phyloP scores from a whole-genome alignment of 2,797 vertebrate genomes.

The Megaceryle alcyon region DNA sequence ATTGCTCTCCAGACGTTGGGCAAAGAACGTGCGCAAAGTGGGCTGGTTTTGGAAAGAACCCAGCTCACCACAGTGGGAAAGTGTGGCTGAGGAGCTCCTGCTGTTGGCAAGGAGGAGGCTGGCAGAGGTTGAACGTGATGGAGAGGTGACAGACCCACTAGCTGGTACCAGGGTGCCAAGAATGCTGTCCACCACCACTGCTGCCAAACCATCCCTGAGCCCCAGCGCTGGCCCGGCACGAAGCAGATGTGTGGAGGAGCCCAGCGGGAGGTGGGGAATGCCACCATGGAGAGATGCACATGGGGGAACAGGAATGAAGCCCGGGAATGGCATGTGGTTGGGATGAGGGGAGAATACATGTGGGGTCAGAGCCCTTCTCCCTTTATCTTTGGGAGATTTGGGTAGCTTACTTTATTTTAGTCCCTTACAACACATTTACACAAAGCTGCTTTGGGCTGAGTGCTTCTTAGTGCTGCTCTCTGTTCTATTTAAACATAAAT shows the following conservation, averaged over 20 bases:
- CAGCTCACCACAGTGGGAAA: background rate
- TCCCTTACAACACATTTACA: constrained; percentile 65
- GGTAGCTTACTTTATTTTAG: constrained; percentile 72
- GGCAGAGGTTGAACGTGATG: background rate
- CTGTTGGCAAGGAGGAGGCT: background rate
- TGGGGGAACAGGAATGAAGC: background rate
- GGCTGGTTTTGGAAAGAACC: background rate
- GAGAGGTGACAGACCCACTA: background rate
- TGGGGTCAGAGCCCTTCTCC: constrained; percentile 44
- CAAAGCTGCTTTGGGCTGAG: constrained; percentile 76
- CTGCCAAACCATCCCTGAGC: background rate
- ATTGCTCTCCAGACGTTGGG: background rate
- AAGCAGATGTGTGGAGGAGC: background rate
- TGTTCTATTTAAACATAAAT: constrained; percentile 73
- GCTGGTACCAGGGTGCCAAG: background rate
- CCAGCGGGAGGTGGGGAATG: background rate
- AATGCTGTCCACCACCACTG: background rate
- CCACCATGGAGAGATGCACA: background rate
- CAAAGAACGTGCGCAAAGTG: background rate
- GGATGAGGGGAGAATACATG: background rate
- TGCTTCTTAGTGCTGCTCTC: constrained; percentile 72
- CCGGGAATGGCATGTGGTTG: background rate
- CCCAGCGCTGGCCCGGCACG: background rate
- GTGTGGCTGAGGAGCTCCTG: background rate
- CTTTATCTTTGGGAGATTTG: constrained; percentile 67